Evolutionary conservation across 2,888 invertebrate genomes (phyloP).

Genomic region (Dryocosmus kuriphilus): DNA sequence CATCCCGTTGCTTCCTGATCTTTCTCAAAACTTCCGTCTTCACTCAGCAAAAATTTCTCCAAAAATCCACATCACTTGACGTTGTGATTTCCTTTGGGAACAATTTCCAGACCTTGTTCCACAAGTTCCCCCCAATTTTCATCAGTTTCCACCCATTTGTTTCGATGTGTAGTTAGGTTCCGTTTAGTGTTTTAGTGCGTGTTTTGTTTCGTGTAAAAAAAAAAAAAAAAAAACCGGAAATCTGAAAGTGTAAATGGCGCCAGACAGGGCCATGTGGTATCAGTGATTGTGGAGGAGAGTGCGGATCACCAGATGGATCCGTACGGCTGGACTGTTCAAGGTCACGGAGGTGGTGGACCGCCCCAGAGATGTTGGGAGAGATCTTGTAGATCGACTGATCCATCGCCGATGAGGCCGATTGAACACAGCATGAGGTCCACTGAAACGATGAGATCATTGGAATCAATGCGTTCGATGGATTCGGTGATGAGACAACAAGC

Average conservation of each 20-base stretch:
- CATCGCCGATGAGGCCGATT: conserved; percentile 74
- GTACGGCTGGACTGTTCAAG: conserved; percentile 76
- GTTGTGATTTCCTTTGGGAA: background rate
- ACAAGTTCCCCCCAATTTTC: background rate
- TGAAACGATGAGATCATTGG: conserved; percentile 75
- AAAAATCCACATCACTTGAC: background rate
- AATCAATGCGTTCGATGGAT: conserved; percentile 74
- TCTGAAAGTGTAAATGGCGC: conserved; percentile 62
- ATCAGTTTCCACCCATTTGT: background rate
- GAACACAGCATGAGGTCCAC: conserved; percentile 72
- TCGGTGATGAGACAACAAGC: conserved; percentile 69
- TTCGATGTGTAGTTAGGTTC: background rate
- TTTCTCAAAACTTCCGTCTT: conserved; percentile 5
- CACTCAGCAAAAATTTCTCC: background rate
- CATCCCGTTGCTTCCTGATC: conserved; percentile 67
- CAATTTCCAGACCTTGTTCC: background rate
- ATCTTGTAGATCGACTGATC: conserved; percentile 74
- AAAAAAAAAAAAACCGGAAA: background rate
- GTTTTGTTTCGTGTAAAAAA: background rate
- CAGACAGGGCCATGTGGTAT: conserved; percentile 70
- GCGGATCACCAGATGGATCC: conserved; percentile 76
- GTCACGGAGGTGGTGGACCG: conserved; percentile 61
- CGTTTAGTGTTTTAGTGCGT: background rate
- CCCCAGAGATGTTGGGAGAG: conserved; percentile 73
- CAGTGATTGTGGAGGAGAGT: conserved; percentile 49